Evolutionary conservation across 1,140 invertebrate species (phyloP).

Genomic region (Drosophila watanabei): DNA sequence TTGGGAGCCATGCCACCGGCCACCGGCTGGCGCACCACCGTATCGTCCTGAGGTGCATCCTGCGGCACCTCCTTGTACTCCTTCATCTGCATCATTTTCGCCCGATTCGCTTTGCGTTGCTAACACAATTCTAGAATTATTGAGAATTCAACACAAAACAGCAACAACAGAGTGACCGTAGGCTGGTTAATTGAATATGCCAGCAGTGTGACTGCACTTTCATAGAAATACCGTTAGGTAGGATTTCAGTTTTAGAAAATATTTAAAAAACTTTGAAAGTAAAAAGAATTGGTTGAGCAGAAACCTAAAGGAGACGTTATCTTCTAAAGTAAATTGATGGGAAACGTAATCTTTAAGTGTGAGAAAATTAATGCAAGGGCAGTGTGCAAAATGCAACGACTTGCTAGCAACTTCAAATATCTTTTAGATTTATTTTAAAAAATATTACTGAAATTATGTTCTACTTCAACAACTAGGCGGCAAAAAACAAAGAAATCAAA

Average conservation of each 20-base stretch:
- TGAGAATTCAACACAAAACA: slow-evolving; percentile 25
- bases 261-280: neutral
- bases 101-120: slow-evolving; percentile 3
- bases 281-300: neutral
- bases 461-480: too few relatives aligned
- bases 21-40: slow-evolving; percentile 42
- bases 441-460: too few relatives aligned
- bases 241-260: neutral
- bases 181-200: neutral
- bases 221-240: neutral
- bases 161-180: slow-evolving; percentile 4
- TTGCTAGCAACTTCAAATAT: too few relatives aligned
- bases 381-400: neutral
- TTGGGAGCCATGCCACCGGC: slow-evolving; percentile 1
- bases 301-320: neutral
- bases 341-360: neutral
- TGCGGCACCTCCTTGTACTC: slow-evolving; percentile 72
- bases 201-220: neutral
- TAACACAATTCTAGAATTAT: slow-evolving; percentile 16
- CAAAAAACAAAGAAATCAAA: too few relatives aligned
- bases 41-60: slow-evolving; percentile 54
- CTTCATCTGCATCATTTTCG: slow-evolving; percentile 69
- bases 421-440: too few relatives aligned
- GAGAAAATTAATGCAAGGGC: too few relatives aligned
- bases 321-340: neutral